phyloP scores from a whole-genome alignment of 1,140 invertebrate genomes.

The Sogatella furcifera region DNA sequence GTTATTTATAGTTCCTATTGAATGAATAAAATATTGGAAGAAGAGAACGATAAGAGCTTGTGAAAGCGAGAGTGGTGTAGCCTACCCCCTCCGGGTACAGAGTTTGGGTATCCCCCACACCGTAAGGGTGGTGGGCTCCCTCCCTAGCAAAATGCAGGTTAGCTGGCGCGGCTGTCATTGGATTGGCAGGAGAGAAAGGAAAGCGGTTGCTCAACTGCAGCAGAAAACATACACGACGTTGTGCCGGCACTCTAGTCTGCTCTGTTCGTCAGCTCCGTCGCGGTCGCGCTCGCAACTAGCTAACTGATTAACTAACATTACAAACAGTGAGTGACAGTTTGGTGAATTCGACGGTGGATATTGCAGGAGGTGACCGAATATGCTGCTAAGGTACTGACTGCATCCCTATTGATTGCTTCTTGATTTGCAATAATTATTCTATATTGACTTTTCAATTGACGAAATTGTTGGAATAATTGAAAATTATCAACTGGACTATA shows the following conservation, averaged over 20 bases:
- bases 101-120: not conserved
- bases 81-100: not conserved
- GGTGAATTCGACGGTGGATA: constrained; percentile 1
- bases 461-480: no score
- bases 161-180: not conserved
- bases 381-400: not conserved
- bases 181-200: not conserved
- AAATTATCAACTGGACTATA: no score
- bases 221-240: not conserved
- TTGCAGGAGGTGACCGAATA: not conserved
- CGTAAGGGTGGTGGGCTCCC: not conserved
- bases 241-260: not conserved
- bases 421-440: no score
- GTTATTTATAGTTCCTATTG: no score
- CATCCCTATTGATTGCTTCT: no score
- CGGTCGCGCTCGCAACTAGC: no score
- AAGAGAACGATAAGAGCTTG: not conserved
- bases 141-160: not conserved
- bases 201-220: not conserved
- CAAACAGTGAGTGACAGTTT: not conserved
- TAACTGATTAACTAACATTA: no score
- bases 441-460: no score
- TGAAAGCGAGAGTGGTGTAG: not conserved
- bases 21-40: no score
- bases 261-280: not conserved